Percentiles rank a stretch among this genome's conserved stretches.
Conservation (phyloP, 2,797 vertebrate genomes). For the Sebastes alutus region DNA sequence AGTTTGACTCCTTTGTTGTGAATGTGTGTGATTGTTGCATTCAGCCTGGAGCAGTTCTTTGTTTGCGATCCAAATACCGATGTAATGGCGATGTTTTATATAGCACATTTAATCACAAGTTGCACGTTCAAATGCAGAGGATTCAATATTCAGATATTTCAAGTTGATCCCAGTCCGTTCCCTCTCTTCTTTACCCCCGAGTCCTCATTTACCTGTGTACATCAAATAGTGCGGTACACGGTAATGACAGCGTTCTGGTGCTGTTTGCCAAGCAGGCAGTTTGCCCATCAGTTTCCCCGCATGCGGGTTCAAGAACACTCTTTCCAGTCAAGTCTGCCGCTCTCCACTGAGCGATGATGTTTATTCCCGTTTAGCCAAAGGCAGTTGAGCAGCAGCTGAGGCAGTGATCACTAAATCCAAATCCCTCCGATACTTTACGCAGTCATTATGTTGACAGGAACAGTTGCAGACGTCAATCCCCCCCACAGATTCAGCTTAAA, state of each 20-base stretch:
- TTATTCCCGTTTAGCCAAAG: constrained; percentile 61
- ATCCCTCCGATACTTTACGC: constrained; percentile 53
- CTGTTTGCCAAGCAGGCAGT: constrained; percentile 32
- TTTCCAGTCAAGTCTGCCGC: constrained; percentile 31
- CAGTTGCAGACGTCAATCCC: constrained; percentile 51
- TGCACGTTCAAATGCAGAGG: not conserved
- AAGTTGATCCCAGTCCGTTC: not conserved
- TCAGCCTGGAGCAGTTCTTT: not conserved
- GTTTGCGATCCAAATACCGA: not conserved
- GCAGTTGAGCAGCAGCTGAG: constrained; percentile 53
- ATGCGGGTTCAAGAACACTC: not conserved
- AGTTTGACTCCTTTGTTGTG: not conserved
- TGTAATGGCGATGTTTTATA: not conserved
- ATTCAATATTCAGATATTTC: not conserved
- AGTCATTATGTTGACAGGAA: constrained; percentile 55
- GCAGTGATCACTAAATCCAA: constrained; percentile 59
- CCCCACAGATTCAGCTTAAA: constrained; percentile 24
- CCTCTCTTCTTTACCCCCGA: not conserved
- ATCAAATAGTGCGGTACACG: not conserved
- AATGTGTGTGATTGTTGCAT: not conserved
- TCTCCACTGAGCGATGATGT: constrained; percentile 56
- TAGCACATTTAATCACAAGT: not conserved
- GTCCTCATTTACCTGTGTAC: not conserved
- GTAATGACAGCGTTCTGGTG: constrained; percentile 9
- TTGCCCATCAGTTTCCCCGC: constrained; percentile 37